Base-by-base conservation (phyloP, 2,888 invertebrate genomes). In the Incurvaria masculella region DNA sequence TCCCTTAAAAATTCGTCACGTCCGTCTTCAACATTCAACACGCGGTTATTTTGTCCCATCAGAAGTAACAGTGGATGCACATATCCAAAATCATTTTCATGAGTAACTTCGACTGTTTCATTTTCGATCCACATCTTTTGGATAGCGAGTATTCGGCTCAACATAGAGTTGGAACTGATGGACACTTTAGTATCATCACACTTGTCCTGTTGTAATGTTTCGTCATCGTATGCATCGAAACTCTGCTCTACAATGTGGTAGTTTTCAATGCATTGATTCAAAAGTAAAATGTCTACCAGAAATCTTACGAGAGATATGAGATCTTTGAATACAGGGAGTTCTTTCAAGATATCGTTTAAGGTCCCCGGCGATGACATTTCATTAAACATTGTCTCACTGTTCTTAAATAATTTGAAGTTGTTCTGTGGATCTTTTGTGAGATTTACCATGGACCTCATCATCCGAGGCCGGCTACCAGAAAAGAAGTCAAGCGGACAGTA, bases 401-500 rank as follows among this genome's bases (percentile, higher is more conserved):
- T 60, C 64, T 72, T 69, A 59, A 85, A 86, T 38, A 86, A 62
- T 63, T 82, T 81, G 5, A 86, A 70, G 61, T 86, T 86, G 61
- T 86, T 86, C 57, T 86, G 86, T 43, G 86, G 85, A 55, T 80
- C 81, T 14, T 68, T 57, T 17, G 82, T 63, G 27, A 86, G 62
- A 46, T 66, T 72, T 42, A 64, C 52, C 16, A 86, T 55, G 10
- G 85, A 80, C 55, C 61, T 60, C 56, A 71, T 79, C 82, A 86
- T 85, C 59, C 82, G 69, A 14, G 52, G 50, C 53, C 60, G 69
- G 50, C 80, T 65, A 40, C 87, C 88, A 52, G 87, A 87, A 69
- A 85, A 89, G 26, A 89, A 68, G 61, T 87, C 85, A 48, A 88
- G 62, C 1, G 89, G 89, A 57, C 89, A 89, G 60, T 87, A 89